Evolutionary conservation across 2,113 vertebrate species (phyloP).

Genomic region (Psettodes erumei): DNA sequence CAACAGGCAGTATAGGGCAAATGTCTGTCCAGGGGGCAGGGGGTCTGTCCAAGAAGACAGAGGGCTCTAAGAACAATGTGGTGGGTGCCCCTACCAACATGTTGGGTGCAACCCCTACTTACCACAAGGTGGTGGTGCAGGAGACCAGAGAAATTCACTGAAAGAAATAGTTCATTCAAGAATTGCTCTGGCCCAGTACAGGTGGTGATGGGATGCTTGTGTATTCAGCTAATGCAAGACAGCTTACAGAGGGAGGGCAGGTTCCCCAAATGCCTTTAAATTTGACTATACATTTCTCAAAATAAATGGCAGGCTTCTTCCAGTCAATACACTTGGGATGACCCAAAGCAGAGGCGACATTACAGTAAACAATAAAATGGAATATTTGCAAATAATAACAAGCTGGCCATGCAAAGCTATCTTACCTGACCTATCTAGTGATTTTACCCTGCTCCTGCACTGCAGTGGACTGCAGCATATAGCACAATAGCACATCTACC

Average conservation of each 20-base stretch:
- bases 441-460: neutral
- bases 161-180: no score
- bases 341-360: neutral
- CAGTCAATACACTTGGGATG: no score
- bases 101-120: constrained; percentile 4
- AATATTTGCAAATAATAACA: neutral
- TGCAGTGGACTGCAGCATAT: neutral
- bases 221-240: neutral
- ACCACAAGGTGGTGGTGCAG: constrained; percentile 34
- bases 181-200: neutral
- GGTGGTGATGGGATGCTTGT: neutral
- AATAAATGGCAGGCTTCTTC: no score
- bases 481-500: no score
- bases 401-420: neutral
- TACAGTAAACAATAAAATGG: neutral
- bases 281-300: no score
- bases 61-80: constrained; percentile 16
- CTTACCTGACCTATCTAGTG: neutral
- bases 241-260: neutral
- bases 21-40: constrained; percentile 35
- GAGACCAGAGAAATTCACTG: constrained; percentile 27
- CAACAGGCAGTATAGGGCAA: constrained; percentile 27
- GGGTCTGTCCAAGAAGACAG: constrained; percentile 38
- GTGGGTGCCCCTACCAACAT: constrained; percentile 31
- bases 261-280: no score